Conservation (phyloP, 2,797 vertebrate species). For the Sebastes diaconus region DNA sequence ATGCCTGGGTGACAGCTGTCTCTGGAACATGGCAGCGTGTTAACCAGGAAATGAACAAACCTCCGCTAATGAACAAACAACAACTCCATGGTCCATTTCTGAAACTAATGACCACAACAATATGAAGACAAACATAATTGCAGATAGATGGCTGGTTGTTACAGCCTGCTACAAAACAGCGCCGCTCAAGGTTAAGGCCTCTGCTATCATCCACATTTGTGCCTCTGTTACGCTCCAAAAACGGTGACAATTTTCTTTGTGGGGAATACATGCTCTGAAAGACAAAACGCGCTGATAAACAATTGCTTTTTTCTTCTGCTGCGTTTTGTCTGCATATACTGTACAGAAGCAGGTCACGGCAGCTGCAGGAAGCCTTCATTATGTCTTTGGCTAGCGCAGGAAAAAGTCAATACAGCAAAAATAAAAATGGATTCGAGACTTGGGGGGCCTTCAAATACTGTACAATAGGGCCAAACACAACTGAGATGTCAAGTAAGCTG, state of each 20-base stretch:
- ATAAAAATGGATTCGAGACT: constrained; percentile 82
- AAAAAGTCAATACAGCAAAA: constrained; percentile 83
- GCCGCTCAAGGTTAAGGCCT: constrained; percentile 58
- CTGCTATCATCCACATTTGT: constrained; percentile 29
- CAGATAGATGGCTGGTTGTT: constrained; percentile 42
- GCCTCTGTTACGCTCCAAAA: constrained; percentile 43
- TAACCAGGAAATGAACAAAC: constrained; percentile 75
- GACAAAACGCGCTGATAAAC: constrained; percentile 56
- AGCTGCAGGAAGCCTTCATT: constrained; percentile 80
- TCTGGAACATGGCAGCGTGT: constrained; percentile 65
- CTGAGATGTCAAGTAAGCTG: constrained; percentile 70
- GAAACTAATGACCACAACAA: constrained; percentile 66
- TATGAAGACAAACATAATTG: constrained; percentile 55
- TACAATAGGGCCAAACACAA: constrained; percentile 67
- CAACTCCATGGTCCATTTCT: constrained; percentile 69
- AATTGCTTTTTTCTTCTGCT: constrained; percentile 55
- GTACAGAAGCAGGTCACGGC: constrained; percentile 74
- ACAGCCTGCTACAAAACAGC: constrained; percentile 49
- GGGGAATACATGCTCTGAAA: constrained; percentile 32
- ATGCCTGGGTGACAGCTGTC: constrained; percentile 82
- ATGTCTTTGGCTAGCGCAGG: constrained; percentile 76
- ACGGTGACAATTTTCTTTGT: constrained; percentile 55
- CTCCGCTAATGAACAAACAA: constrained; percentile 74
- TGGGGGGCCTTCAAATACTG: constrained; percentile 78
- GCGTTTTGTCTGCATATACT: constrained; percentile 75